phyloP scores from a whole-genome alignment of 2,113 vertebrate species.

The Dicerorhinus sumatrensis region DNA sequence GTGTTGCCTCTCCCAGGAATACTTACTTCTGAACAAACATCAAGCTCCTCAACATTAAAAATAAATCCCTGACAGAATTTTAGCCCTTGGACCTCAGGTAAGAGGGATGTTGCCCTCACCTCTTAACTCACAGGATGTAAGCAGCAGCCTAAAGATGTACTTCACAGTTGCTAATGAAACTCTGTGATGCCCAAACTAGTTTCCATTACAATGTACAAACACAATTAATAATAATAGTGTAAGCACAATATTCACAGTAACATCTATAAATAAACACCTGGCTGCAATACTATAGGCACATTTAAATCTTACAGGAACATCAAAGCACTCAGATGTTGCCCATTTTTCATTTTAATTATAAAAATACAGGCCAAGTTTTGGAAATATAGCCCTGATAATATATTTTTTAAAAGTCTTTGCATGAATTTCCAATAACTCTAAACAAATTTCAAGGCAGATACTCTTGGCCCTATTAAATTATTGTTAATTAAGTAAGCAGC shows the following conservation, averaged over 20 bases:
- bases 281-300: neutral
- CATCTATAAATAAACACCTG: neutral
- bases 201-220: neutral
- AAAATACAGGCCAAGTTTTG: neutral
- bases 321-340: neutral
- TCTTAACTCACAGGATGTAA: neutral
- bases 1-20: neutral
- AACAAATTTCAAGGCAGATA: constrained; percentile 33
- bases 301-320: constrained; percentile 10
- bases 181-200: neutral
- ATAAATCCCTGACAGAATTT: neutral
- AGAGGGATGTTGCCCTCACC: neutral
- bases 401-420: neutral
- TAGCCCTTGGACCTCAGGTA: neutral
- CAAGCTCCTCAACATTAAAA: neutral
- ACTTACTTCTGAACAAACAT: neutral
- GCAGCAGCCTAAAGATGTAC: neutral
- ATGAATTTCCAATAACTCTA: constrained; percentile 60
- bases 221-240: neutral
- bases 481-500: neutral
- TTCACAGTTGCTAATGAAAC: neutral
- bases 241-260: neutral
- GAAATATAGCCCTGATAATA: neutral
- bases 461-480: neutral
- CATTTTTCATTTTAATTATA: constrained; percentile 46